Evolutionary conservation across 2,113 vertebrate species (phyloP), one percentile per base, ranked within the genome.

Genomic region (Phaethon lepturus): DNA sequence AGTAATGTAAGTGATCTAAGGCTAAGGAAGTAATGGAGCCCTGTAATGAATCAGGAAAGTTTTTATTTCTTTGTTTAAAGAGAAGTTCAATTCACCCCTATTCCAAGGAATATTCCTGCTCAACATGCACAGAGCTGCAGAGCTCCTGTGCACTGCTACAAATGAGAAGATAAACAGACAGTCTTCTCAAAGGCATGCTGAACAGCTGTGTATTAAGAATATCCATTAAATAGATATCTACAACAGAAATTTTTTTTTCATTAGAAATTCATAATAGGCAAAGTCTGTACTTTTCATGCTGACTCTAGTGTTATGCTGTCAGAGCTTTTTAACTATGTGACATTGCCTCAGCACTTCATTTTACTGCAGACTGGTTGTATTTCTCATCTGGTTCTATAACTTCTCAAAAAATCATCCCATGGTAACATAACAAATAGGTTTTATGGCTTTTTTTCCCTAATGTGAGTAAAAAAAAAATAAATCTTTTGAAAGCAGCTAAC

Each of bases 251-350:
- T 64, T 60, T 88, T 96, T 62, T 78, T 68, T 97, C 74, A 75
- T 94, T 95, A 94, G 85, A 92, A 94, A 77, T 93, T 96, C 63
- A 77, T 75, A 92, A 90, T 62, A 79, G 17, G 4, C 13, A n/a
- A 66, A 62, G 60, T 73, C 40, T 79, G 28, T 78, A n/a, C 49
- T 67, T 95, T 90, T 73, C 66, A 40, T 60, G 47, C 68, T 95
- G 91, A 92, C 55, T 92, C 79, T 7, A 45, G 63, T 60, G 96
- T 87, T 95, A 74, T 76, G 60, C 62, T 93, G 80, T 93, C 75
- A 92, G 71, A 77, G 66, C 17, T 72, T 91, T 97, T 94, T 50
- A 80, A 88, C 87, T 88, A 53, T 85, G 63, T 42, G 86, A 19
- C 45, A 16, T 85, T 90, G 88, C 76, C 74, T 95, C 77, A 58